A percentile compares a stretch with the other conserved stretches of the same genome.
Conservation (phyloP, 2,888 invertebrate genomes). For the Phasia obesa region DNA sequence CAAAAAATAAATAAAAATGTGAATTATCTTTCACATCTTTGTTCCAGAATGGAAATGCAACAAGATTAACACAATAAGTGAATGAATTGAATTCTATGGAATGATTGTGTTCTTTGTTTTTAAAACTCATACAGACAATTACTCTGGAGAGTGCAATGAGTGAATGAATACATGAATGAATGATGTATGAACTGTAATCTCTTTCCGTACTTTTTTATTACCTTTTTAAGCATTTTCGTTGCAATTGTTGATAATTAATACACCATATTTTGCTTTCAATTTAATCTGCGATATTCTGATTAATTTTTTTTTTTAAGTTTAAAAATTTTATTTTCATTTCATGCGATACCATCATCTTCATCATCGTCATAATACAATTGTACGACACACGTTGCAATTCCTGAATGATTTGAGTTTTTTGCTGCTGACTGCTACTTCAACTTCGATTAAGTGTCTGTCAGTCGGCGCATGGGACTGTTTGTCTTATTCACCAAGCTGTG, state of each 20-base stretch:
- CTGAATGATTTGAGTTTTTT: slow-evolving; percentile 49
- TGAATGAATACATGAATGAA: not conserved
- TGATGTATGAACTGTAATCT: too few species aligned
- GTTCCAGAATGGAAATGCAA: slow-evolving; percentile 47
- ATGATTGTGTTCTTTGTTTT: slow-evolving; percentile 1
- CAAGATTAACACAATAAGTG: slow-evolving; percentile 42
- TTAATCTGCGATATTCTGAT: slow-evolving; percentile 48
- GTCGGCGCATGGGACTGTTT: not conserved
- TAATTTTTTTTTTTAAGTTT: too few species aligned
- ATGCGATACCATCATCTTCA: slow-evolving; percentile 33
- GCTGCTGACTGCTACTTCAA: slow-evolving; percentile 14
- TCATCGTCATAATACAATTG: not conserved
- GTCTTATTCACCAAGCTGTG: slow-evolving; percentile 7
- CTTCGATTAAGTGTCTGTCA: slow-evolving; percentile 45
- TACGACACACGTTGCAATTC: slow-evolving; percentile 23
- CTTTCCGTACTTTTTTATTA: not conserved
- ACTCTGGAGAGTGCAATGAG: slow-evolving; percentile 3
- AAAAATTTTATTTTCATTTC: slow-evolving; percentile 35
- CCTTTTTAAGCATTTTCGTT: slow-evolving; percentile 22
- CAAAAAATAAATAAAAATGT: slow-evolving; percentile 3
- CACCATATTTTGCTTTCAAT: slow-evolving; percentile 45
- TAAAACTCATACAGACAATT: not conserved
- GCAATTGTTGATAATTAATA: slow-evolving; percentile 56
- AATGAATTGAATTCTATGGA: slow-evolving; percentile 38
- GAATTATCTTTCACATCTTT: slow-evolving; percentile 36